A percentile compares a stretch with the other conserved stretches of the same genome.
Evolutionary conservation across 2,888 invertebrate genomes (phyloP).

Genomic region (Priapulus caudatus): DNA sequence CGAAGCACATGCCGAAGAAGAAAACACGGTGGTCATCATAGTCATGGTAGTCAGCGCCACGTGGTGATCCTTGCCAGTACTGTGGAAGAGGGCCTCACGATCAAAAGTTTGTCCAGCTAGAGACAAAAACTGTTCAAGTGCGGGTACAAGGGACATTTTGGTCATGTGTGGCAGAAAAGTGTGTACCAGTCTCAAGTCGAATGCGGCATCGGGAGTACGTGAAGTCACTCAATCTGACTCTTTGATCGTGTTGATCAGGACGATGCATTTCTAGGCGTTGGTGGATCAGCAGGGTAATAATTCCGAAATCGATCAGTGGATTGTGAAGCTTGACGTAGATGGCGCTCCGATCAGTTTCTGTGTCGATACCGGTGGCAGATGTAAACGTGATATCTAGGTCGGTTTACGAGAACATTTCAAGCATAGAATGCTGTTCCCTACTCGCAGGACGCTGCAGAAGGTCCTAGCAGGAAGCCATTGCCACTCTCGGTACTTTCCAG

Average conservation of each 20-base stretch:
- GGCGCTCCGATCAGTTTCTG: neutral
- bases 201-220: too few relatives aligned
- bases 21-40: too few relatives aligned
- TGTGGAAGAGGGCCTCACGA: neutral
- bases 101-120: neutral
- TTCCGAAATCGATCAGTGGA: neutral
- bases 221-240: too few relatives aligned
- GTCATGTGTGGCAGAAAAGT: too few relatives aligned
- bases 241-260: too few relatives aligned
- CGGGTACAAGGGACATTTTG: neutral
- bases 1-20: too few relatives aligned
- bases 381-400: slow-evolving; percentile 14
- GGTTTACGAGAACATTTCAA: neutral
- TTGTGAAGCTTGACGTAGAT: neutral
- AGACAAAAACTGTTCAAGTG: neutral
- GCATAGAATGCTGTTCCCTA: neutral
- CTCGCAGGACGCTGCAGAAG: too few relatives aligned
- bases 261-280: too few relatives aligned
- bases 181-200: neutral
- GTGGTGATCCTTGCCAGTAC: neutral
- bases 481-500: neutral
- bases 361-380: slow-evolving; percentile 19
- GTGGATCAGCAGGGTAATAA: too few relatives aligned
- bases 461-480: too few relatives aligned
- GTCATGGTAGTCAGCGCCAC: too few relatives aligned